phyloP scores from a whole-genome alignment of 1,140 invertebrate genomes.

The Drosophila insularis region DNA sequence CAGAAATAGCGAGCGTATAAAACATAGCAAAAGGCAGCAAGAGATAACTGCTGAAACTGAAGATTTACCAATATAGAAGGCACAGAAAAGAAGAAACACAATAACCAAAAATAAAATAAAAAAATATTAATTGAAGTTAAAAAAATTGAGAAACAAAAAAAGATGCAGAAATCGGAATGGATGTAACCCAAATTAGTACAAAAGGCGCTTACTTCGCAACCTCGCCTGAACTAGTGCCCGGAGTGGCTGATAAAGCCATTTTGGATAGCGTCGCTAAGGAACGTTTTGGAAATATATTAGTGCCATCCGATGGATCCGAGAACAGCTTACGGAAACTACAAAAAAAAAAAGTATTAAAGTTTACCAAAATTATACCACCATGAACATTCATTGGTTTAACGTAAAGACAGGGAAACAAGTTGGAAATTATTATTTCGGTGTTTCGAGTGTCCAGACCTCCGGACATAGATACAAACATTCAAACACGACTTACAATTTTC shows the following conservation, averaged over 20 bases:
- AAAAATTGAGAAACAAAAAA: conserved; percentile 26
- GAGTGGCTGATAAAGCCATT: conserved; percentile 86
- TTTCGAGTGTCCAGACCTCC: no score
- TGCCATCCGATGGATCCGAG: conserved; percentile 87
- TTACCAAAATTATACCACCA: no score
- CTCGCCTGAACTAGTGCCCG: conserved; percentile 63
- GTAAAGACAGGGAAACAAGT: no score
- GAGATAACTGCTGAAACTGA: conserved; percentile 55
- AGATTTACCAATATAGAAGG: conserved; percentile 40
- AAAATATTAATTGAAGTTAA: conserved; percentile 32
- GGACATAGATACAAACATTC: conserved; percentile 1
- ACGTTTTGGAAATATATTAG: conserved; percentile 87
- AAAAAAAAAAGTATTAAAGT: neutral
- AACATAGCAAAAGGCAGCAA: conserved; percentile 48
- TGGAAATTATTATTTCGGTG: no score
- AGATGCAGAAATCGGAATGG: conserved; percentile 37
- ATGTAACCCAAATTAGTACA: conserved; percentile 37
- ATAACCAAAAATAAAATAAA: conserved; percentile 40
- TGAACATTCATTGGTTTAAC: no score
- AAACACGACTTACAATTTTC: conserved; percentile 93
- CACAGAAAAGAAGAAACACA: conserved; percentile 21
- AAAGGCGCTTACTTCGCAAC: conserved; percentile 67
- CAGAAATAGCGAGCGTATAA: conserved; percentile 66
- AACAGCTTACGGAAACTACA: conserved; percentile 88
- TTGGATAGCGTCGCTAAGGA: conserved; percentile 88